Evolutionary conservation across 2,797 vertebrate species (phyloP).

Genomic region (Pipistrellus kuhlii): DNA sequence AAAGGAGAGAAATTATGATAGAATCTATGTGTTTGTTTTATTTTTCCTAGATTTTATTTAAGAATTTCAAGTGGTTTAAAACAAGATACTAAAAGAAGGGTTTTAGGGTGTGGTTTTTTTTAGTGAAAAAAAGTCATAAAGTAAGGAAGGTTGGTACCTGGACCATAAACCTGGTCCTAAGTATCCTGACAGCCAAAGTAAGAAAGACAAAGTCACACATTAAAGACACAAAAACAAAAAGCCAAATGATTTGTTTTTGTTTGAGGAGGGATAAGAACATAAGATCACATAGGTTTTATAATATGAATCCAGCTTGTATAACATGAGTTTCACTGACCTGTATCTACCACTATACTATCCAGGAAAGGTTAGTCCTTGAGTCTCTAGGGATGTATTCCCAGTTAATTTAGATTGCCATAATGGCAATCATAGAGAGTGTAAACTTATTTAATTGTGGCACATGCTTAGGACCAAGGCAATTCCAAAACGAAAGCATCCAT

Average conservation of each 20-base stretch:
- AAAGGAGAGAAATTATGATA: background rate
- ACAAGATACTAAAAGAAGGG: background rate
- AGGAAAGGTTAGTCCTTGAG: background rate
- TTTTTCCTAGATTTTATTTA: slow-evolving; percentile 36
- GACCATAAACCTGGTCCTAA: background rate
- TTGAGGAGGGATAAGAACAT: background rate
- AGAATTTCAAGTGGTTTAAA: slow-evolving; percentile 1
- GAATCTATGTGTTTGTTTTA: background rate
- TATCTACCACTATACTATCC: background rate
- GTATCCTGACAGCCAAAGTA: background rate
- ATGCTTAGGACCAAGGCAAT: background rate
- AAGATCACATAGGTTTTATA: background rate
- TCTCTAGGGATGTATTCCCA: background rate
- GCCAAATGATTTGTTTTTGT: background rate
- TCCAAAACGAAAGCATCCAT: background rate
- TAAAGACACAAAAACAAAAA: background rate
- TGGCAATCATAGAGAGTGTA: background rate
- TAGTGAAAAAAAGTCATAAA: background rate
- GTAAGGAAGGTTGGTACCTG: background rate
- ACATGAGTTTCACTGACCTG: background rate
- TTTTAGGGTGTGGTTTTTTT: background rate
- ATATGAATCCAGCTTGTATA: background rate
- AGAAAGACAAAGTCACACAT: background rate
- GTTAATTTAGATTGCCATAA: background rate
- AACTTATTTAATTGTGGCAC: background rate